phyloP scores from a whole-genome alignment of 2,797 vertebrate genomes.

The Peromyscus aztecus region DNA sequence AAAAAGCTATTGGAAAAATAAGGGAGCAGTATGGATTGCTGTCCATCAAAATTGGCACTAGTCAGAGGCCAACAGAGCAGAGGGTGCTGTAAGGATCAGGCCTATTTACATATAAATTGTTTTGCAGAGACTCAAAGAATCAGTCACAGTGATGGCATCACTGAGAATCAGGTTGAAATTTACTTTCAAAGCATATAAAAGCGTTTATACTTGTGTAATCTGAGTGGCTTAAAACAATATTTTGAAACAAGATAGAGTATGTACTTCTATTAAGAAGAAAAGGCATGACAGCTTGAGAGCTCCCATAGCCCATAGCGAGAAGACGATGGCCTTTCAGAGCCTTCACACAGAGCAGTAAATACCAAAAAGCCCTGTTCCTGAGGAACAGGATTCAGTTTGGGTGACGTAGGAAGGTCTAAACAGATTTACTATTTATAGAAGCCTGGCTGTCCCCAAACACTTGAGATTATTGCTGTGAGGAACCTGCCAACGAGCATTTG shows the following conservation, averaged over 20 bases:
- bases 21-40: background rate
- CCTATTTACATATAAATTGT: conserved; percentile 82
- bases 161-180: conserved; percentile 54
- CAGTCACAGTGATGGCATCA: background rate
- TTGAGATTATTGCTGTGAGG: background rate
- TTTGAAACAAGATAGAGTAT: conserved; percentile 49
- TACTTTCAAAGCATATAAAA: conserved; percentile 53
- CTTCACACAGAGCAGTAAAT: background rate
- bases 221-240: conserved; percentile 67
- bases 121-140: conserved; percentile 65
- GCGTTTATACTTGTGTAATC: conserved; percentile 49
- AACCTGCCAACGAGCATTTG: background rate
- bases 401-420: conserved; percentile 43
- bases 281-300: background rate
- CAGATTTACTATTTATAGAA: conserved; percentile 70
- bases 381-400: background rate
- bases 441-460: conserved; percentile 1
- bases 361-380: background rate
- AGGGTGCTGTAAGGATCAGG: background rate
- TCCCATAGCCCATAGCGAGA: background rate
- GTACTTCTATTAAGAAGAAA: conserved; percentile 46
- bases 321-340: background rate
- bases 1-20: conserved; percentile 42
- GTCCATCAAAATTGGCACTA: conserved; percentile 58
- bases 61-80: conserved; percentile 33